Base-by-base conservation (phyloP, 2,797 vertebrate genomes). In the Tangara arthus region DNA sequence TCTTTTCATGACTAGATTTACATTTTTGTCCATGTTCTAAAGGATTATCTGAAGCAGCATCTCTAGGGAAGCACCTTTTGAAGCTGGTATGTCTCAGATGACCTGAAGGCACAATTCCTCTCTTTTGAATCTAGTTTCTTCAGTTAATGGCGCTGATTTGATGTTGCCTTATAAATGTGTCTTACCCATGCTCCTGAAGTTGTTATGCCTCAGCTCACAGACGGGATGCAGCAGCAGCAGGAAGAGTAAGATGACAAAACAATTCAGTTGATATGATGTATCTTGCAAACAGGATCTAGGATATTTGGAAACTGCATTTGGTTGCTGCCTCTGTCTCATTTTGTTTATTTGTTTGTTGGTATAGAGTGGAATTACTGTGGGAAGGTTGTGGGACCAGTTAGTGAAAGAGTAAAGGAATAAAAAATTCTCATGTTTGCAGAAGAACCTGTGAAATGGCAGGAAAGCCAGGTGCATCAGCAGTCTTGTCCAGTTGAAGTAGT, bases 171-270 rank as follows among this genome's bases (percentile, higher is more conserved):
- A 39, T 15, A 81, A 79, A 59, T 20, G 4, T 8, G 18, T 53
- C 79, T 80, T 34, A 41, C 5, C 8, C 12, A 3, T 59, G 18
- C 18, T 77, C 12, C 20, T 73, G 39, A 59, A 44, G 17, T n/a
- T 63, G 27, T n/a, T 4, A 1, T 32, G 6, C 47, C 20, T 46
- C 32, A 86, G 3, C 18, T 81, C 37, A 68, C 20, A 39, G 63
- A 71, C 0, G 0, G 10, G 16, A 34, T 24, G 20, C 22, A 59
- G 61, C 13, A 70, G 20, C 22, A 59, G 61, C 13, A 70, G 35
- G 20, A 78, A 85, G 30, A 76, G 12, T 35, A 64, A 42, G 7
- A 77, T 42, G 20, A 46, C 23, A 75, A 46, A 83, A 42, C 2
- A 72, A 53, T 41, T 72, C 53, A 20, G 4, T 9, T 52, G 8